These are phyloP conservation scores for Sphinx pinastri DNA, from an alignment of 2,888 invertebrate genomes.

Conservation along the genomic window DNA sequence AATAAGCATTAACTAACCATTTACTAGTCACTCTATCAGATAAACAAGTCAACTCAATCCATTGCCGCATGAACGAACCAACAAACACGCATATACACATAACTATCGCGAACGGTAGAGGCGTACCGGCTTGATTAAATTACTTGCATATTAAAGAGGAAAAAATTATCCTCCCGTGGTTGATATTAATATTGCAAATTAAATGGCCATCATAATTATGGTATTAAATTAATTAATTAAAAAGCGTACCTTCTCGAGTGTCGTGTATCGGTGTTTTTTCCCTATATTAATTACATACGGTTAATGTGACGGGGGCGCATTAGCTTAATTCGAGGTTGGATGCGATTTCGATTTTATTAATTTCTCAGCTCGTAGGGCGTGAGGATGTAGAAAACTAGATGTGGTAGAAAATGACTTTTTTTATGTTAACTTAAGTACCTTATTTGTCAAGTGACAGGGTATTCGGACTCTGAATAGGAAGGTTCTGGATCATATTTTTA, in stretches of 20 bases:
- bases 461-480: too few species aligned
- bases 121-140: neutral
- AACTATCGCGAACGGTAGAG: neutral
- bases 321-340: slow-evolving; percentile 72
- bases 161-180: slow-evolving; percentile 9
- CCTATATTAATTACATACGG: slow-evolving; percentile 67
- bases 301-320: slow-evolving; percentile 64
- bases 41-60: too few species aligned
- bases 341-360: slow-evolving; percentile 72
- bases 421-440: too few species aligned
- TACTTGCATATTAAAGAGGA: neutral
- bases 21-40: too few species aligned
- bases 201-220: slow-evolving; percentile 14
- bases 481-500: too few species aligned
- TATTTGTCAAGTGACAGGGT: too few species aligned
- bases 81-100: too few species aligned
- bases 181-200: slow-evolving; percentile 22
- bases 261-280: slow-evolving; percentile 56
- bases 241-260: slow-evolving; percentile 37
- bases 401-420: neutral
- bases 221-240: slow-evolving; percentile 47
- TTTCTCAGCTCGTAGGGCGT: slow-evolving; percentile 55
- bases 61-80: too few species aligned
- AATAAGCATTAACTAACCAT: too few species aligned
- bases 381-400: slow-evolving; percentile 38